These are phyloP conservation scores for Stenodema calcarata DNA, from an alignment of 2,888 invertebrate genomes.

Conservation along the genomic window DNA sequence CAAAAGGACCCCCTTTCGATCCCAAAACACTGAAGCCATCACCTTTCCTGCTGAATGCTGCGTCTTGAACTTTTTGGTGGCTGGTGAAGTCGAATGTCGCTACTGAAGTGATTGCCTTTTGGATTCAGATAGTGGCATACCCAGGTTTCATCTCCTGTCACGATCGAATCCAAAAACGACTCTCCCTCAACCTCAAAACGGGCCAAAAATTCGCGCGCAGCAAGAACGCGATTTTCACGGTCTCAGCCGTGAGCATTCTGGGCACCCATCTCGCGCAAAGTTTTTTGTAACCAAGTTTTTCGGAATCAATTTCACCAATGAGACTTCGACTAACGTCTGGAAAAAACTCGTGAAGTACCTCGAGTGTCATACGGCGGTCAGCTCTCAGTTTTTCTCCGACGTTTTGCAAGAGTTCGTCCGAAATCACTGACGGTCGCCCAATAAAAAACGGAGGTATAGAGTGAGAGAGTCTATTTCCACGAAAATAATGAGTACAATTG, in stretches of 20 bases:
- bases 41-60: no score
- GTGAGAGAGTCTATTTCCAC: no score
- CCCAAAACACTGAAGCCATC: no score
- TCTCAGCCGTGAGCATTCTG: constrained; percentile 55
- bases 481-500: no score
- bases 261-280: constrained; percentile 56
- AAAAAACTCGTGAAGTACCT: not conserved
- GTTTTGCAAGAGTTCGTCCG: not conserved
- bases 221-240: constrained; percentile 41
- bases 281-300: constrained; percentile 54
- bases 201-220: constrained; percentile 54
- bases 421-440: constrained; percentile 23
- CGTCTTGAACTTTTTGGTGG: no score
- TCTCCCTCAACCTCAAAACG: constrained; percentile 55
- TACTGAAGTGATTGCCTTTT: no score
- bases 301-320: constrained; percentile 53
- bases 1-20: no score
- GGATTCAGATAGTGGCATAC: no score
- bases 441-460: no score
- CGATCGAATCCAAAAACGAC: constrained; percentile 53
- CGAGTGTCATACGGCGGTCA: constrained; percentile 17
- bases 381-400: not conserved
- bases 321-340: constrained; percentile 13
- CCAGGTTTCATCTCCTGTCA: constrained; percentile 47
- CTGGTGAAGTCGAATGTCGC: no score